Evolutionary conservation across 2,113 vertebrate genomes (phyloP).

Genomic region (Chionis minor): DNA sequence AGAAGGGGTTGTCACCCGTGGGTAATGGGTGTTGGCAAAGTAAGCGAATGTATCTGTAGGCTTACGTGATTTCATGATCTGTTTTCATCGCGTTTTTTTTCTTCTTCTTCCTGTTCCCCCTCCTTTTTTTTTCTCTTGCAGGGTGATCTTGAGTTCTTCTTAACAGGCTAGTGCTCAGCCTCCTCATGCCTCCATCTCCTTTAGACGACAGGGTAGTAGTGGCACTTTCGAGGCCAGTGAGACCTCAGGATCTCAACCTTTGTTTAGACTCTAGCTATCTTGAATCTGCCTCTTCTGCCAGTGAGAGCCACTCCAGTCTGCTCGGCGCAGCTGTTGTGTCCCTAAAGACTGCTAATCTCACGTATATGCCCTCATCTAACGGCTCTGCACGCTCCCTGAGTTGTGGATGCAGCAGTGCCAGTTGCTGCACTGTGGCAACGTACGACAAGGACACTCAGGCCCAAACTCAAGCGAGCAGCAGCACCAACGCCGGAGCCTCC

Average conservation of each 20-base stretch:
- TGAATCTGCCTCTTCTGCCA: conserved; percentile 76
- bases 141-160: conserved; percentile 88
- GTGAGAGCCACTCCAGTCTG: conserved; percentile 75
- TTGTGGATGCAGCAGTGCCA: conserved; percentile 99
- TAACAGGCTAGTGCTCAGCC: conserved; percentile 86
- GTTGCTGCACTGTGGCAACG: conserved; percentile 96
- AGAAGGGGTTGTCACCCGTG: background rate
- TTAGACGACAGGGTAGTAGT: conserved; percentile 99
- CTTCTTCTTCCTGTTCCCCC: background rate
- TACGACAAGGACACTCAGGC: conserved; percentile 93
- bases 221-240: conserved; percentile 94
- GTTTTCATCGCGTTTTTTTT: background rate
- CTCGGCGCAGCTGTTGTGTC: conserved; percentile 87
- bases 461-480: conserved; percentile 83
- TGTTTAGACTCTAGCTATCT: conserved; percentile 93
- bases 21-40: background rate
- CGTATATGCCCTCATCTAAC: conserved; percentile 99
- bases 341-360: conserved; percentile 92
- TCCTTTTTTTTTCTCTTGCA: conserved; percentile 60
- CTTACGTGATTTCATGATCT: background rate
- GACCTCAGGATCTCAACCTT: conserved; percentile 98
- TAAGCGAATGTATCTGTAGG: background rate
- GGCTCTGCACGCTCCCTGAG: conserved; percentile 98
- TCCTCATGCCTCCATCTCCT: conserved; percentile 99
- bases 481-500: conserved; percentile 76